Evolutionary conservation across 1,140 invertebrate species (phyloP).

Genomic region (Chrysoperla carnea): DNA sequence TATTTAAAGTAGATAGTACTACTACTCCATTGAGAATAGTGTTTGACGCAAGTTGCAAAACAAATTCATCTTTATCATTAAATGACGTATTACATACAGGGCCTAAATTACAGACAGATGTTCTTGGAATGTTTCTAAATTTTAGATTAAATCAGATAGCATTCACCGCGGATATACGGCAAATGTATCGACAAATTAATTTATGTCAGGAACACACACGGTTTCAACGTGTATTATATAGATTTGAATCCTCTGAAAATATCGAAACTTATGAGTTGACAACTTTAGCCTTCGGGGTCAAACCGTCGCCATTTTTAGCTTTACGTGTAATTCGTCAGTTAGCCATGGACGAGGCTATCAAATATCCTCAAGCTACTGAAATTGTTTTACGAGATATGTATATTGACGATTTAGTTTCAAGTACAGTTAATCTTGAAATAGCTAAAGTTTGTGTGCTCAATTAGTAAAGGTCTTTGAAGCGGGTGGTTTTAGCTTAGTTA

Average conservation of each 20-base stretch:
- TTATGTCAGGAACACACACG: background rate
- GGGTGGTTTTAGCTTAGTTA: slow-evolving; percentile 4
- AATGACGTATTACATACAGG: slow-evolving; percentile 2
- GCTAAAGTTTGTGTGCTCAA: slow-evolving; percentile 4
- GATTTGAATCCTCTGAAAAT: background rate
- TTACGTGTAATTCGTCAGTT: slow-evolving; percentile 9
- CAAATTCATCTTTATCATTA: background rate
- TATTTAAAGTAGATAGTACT: slow-evolving; percentile 4
- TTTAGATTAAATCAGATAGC: background rate
- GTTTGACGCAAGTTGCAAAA: slow-evolving; percentile 5
- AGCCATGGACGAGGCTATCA: slow-evolving; percentile 6
- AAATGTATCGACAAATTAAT: slow-evolving; percentile 1
- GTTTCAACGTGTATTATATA: background rate
- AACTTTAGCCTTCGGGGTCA: background rate
- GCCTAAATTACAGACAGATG: slow-evolving; percentile 2
- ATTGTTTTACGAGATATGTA: slow-evolving; percentile 18
- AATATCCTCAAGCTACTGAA: slow-evolving; percentile 8
- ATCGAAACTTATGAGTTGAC: background rate
- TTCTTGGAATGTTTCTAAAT: background rate
- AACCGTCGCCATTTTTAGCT: background rate
- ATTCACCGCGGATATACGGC: background rate
- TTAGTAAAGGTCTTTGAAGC: slow-evolving; percentile 4
- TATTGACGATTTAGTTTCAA: slow-evolving; percentile 21
- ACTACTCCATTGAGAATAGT: slow-evolving; percentile 4
- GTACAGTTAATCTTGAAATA: slow-evolving; percentile 7